Base-by-base conservation (phyloP, 64 coral and sea anemone genomes). In the Montipora efflorescens region DNA sequence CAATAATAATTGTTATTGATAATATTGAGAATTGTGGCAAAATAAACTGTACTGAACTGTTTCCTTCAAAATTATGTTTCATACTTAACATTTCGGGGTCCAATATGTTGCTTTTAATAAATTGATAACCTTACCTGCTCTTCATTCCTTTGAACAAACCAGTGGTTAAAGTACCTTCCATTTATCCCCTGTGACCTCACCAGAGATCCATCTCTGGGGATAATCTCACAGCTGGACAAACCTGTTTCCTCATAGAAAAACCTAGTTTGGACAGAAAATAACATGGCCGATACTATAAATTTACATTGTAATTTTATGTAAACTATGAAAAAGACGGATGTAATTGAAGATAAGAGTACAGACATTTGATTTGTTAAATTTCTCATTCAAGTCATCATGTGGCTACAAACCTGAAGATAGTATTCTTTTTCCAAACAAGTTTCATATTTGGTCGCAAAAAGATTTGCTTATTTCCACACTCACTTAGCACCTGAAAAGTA, bases 361-460 rank as follows among this genome's bases (percentile, higher is more conserved):
- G 36, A 36, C 36, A 36, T 36, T 36, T 36, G 36, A 36, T 57
- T 57, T 57, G 53, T 57, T 57, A 57, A 57, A 8, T 57, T 57
- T 11, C 11, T 57, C 1, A 57, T 57, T 57, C 53, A 6, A 64
- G 61, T 12, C 14, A 64, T 14, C 19, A 15, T 12, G 3, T 13
- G 64, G 23, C 50, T 76, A 77, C 87, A 77, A 2, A 81, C 92
- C 84, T 93, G 77, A 80, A 93, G 25, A 44, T 51, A 3, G 15
- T 62, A 43, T 61, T 47, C 59, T 88, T 59, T 71, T 81, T 88
- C 84, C 92, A 93, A 88, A 93, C 50, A 43, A 88, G 83, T 88
- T 88, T 93, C 73, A 87, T 66, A 75, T 93, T 62, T 74, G 92
- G 76, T 19, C 88, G 59, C 76, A 83, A 80, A 28, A 93, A 73